Conservation (phyloP, 2,888 invertebrate genomes). For the Saturnia pavonia region DNA sequence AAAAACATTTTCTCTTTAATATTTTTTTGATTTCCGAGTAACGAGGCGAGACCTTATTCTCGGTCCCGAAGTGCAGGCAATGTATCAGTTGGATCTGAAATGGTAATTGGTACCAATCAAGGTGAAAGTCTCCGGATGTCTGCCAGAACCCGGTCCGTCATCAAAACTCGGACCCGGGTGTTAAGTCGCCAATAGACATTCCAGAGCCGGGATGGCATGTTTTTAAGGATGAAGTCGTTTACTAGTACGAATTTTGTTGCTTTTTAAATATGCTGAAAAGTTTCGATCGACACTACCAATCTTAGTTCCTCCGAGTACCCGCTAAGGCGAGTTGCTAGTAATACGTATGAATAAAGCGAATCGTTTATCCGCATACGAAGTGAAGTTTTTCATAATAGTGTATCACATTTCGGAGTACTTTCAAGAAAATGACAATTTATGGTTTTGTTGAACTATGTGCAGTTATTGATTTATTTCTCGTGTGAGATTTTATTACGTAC, state of each 20-base stretch:
- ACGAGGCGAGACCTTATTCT: constrained; percentile 8
- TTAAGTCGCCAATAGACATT: background rate
- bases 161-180: background rate
- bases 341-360: no score
- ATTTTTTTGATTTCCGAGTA: background rate
- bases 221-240: background rate
- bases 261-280: background rate
- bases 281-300: background rate
- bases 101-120: constrained; percentile 63
- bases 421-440: constrained; percentile 8
- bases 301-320: background rate
- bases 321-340: background rate
- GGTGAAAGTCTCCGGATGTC: constrained; percentile 55
- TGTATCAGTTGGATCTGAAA: constrained; percentile 46
- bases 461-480: background rate
- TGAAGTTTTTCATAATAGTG: no score
- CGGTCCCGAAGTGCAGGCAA: constrained; percentile 27
- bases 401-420: no score
- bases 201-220: background rate
- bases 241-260: background rate
- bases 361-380: no score
- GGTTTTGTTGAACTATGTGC: background rate
- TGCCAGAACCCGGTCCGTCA: constrained; percentile 28
- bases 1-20: background rate
- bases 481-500: background rate